Percentiles rank a stretch among this genome's conserved stretches.
Conservation (phyloP, 1,140 invertebrate genomes). For the Limonius californicus region DNA sequence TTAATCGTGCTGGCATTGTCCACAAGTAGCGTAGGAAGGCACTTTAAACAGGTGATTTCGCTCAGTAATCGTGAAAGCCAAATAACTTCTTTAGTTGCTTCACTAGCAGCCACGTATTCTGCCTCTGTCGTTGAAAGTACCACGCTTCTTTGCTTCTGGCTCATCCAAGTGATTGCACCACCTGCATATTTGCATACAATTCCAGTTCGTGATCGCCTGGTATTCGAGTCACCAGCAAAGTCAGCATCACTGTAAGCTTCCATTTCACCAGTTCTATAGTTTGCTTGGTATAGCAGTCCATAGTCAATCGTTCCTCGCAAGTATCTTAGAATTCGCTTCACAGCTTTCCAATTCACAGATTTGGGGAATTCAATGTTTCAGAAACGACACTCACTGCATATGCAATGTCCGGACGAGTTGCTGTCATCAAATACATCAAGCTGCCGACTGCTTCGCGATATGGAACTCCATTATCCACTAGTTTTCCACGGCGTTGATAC, state of each 20-base stretch:
- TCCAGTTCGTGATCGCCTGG: too few species aligned
- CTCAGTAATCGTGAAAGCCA: not conserved
- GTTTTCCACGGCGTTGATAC: slow-evolving; percentile 23
- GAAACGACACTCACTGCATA: slow-evolving; percentile 40
- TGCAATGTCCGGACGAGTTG: slow-evolving; percentile 45
- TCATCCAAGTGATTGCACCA: too few species aligned
- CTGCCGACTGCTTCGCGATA: too few species aligned
- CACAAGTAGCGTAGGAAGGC: too few species aligned
- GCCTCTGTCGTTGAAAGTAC: too few species aligned
- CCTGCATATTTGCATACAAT: too few species aligned
- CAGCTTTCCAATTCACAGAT: slow-evolving; percentile 12
- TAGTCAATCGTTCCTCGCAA: not conserved
- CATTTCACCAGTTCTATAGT: too few species aligned
- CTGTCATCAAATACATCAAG: slow-evolving; percentile 43
- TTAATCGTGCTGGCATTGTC: too few species aligned
- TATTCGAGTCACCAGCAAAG: too few species aligned
- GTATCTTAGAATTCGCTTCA: slow-evolving; percentile 20
- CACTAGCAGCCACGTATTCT: not conserved
- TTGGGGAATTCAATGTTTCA: slow-evolving; percentile 42
- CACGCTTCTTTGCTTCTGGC: too few species aligned
- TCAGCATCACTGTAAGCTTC: too few species aligned
- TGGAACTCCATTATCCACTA: slow-evolving; percentile 17
- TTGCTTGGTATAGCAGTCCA: slow-evolving; percentile 1
- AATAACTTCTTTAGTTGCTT: not conserved
- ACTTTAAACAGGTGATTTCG: too few species aligned